Evolutionary conservation across 2,113 vertebrate species (phyloP).

Genomic region (Brachypodius melanocephalos): DNA sequence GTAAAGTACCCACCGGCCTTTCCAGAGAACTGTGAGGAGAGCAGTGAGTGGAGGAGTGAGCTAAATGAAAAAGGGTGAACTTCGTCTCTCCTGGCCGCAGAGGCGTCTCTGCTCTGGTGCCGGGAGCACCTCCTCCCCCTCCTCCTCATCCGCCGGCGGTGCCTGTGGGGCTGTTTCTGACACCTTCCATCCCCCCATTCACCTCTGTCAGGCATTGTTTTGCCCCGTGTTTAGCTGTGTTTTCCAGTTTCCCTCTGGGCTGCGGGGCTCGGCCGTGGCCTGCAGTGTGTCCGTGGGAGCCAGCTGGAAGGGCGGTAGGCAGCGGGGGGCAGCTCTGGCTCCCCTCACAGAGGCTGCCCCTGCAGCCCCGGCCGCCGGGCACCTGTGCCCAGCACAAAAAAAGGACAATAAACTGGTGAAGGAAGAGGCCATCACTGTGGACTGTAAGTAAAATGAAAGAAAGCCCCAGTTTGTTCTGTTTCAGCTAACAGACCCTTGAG

Average conservation of each 20-base stretch:
- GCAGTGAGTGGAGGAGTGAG: fast-evolving
- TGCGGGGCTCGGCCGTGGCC: not conserved
- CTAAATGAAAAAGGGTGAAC: not conserved
- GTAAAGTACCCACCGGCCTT: not conserved
- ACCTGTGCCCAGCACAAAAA: not conserved
- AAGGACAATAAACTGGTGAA: not conserved
- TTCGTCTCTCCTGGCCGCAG: fast-evolving
- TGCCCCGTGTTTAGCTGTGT: not conserved
- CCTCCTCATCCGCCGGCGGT: not conserved
- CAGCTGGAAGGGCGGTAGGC: fast-evolving
- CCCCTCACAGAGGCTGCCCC: not conserved
- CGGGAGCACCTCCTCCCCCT: not conserved
- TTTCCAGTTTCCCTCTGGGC: not conserved
- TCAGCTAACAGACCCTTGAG: fast-evolving
- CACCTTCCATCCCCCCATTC: fast-evolving
- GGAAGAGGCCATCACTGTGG: fast-evolving
- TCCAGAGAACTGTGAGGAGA: not conserved
- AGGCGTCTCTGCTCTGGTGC: fast-evolving
- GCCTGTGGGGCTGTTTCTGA: not conserved
- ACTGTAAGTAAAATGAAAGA: not conserved
- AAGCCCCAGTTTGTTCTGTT: fast-evolving
- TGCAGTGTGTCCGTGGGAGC: fast-evolving
- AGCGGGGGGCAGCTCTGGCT: fast-evolving
- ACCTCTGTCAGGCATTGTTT: not conserved
- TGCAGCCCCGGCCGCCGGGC: fast-evolving